Conservation (phyloP, 2,797 vertebrate genomes). For the Sebastes glaucus region DNA sequence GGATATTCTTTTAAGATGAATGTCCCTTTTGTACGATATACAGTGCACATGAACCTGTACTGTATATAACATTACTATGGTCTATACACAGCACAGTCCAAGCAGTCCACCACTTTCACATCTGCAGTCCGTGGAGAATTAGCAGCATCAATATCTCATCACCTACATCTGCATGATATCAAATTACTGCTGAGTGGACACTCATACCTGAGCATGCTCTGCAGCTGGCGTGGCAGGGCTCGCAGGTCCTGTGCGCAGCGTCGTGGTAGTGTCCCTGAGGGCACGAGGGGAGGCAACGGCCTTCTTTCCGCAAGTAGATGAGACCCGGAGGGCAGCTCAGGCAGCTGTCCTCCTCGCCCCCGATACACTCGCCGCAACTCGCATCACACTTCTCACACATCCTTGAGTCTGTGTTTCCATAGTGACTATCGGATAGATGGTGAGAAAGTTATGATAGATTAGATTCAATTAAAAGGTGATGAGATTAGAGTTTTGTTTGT, state of each 20-base stretch:
- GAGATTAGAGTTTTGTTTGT: constrained; percentile 50
- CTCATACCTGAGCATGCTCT: constrained; percentile 86
- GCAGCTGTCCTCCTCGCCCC: constrained; percentile 80
- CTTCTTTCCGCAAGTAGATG: constrained; percentile 82
- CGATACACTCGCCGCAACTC: constrained; percentile 86
- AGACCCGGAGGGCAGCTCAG: constrained; percentile 84
- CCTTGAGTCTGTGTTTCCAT: constrained; percentile 74
- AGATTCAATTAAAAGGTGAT: constrained; percentile 56
- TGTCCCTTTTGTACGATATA: not conserved
- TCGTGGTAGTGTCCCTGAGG: constrained; percentile 84
- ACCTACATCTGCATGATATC: not conserved
- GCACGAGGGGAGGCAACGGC: constrained; percentile 84
- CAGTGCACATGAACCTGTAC: not conserved
- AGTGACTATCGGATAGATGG: constrained; percentile 72
- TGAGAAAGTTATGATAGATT: constrained; percentile 50
- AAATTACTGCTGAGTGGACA: not conserved
- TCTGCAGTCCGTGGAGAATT: not conserved
- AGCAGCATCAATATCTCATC: constrained; percentile 19
- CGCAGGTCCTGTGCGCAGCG: constrained; percentile 77
- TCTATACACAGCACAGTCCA: not conserved
- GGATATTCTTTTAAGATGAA: not conserved
- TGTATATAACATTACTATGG: not conserved
- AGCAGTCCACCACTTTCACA: not conserved
- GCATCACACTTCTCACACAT: constrained; percentile 87
- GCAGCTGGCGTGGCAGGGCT: constrained; percentile 89